These are phyloP conservation scores for Gila robusta DNA, from an alignment of 2,797 vertebrate species.

Conservation along the genomic window DNA sequence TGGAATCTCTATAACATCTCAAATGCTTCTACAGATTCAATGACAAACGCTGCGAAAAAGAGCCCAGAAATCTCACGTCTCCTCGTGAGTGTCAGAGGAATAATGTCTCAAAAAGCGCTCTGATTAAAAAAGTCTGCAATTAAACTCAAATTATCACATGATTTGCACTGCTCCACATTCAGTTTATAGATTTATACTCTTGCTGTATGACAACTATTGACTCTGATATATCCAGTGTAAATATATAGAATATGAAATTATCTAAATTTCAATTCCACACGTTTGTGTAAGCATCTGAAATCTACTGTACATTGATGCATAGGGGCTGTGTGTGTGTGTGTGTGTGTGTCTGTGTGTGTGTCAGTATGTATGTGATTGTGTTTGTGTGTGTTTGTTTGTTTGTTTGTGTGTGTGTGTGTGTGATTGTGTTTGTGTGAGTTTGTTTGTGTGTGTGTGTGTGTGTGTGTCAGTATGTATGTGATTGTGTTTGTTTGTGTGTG, in stretches of 20 bases:
- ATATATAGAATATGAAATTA: background rate
- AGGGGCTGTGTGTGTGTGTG: background rate
- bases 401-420: background rate
- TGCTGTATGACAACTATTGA: background rate
- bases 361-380: background rate
- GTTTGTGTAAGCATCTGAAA: background rate
- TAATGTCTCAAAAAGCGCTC: background rate
- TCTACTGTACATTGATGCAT: no score
- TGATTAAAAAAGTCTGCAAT: background rate
- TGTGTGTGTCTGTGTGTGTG: background rate
- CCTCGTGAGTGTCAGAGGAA: background rate
- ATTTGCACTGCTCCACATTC: background rate
- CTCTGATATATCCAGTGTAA: background rate
- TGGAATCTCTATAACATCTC: background rate
- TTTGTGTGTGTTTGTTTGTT: background rate
- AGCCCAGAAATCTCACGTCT: no score
- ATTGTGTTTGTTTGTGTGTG: background rate
- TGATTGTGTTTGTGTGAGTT: background rate
- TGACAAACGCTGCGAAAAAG: no score
- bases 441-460: background rate
- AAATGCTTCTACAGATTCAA: background rate
- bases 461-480: background rate
- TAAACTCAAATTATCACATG: background rate
- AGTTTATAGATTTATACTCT: background rate
- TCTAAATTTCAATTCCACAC: background rate